phyloP scores from a whole-genome alignment of 2,888 invertebrate species.

The Tridacna gigas region DNA sequence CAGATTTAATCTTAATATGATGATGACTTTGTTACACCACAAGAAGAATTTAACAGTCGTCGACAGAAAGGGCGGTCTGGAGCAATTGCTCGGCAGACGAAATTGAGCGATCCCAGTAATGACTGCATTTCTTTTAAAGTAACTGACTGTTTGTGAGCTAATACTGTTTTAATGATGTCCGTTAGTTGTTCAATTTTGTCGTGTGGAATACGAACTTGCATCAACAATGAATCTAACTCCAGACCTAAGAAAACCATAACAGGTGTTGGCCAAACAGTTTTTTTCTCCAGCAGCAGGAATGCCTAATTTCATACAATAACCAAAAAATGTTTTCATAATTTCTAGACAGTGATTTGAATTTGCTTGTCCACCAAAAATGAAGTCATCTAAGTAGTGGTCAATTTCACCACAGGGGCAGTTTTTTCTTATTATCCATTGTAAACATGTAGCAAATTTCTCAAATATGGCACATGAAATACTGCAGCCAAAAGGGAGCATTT shows the following conservation, averaged over 20 bases:
- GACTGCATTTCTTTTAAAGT: slow-evolving; percentile 7
- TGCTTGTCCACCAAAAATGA: slow-evolving; percentile 26
- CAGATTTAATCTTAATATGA: no score
- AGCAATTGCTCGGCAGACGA: neutral
- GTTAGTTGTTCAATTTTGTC: slow-evolving; percentile 8
- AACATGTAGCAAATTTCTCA: slow-evolving; percentile 24
- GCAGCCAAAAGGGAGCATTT: slow-evolving; percentile 28
- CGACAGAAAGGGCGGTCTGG: neutral
- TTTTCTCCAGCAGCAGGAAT: neutral
- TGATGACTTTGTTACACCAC: no score
- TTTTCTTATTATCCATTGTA: slow-evolving; percentile 20
- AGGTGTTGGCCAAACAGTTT: slow-evolving; percentile 4
- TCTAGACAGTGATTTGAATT: neutral
- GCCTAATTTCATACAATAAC: neutral
- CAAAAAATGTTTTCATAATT: slow-evolving; percentile 15
- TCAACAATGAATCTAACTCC: slow-evolving; percentile 31
- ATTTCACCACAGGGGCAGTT: neutral
- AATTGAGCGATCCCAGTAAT: neutral
- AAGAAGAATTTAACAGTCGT: neutral
- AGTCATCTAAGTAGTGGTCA: slow-evolving; percentile 37
- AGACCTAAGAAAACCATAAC: slow-evolving; percentile 26
- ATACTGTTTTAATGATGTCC: neutral
- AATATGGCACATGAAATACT: no score
- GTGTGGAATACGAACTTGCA: slow-evolving; percentile 17
- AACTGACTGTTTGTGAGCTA: neutral